A percentile compares a stretch with the other conserved stretches of the same genome.
Conservation (phyloP, 1,140 invertebrate genomes). For the Papilio polytes region DNA sequence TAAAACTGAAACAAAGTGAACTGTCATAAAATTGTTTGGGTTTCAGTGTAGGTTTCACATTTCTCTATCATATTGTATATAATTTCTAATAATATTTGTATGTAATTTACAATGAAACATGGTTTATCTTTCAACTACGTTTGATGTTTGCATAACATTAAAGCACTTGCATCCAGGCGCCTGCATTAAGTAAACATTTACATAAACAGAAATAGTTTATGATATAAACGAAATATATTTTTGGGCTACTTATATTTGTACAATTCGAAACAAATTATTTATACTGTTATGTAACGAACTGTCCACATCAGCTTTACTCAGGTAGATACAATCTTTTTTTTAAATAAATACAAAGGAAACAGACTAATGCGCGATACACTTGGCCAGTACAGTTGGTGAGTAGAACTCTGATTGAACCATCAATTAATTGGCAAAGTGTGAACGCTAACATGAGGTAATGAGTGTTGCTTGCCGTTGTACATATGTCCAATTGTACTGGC, state of each 20-base stretch:
- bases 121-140: background rate
- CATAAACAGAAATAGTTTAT: background rate
- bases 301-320: background rate
- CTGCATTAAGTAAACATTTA: conserved; percentile 5
- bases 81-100: background rate
- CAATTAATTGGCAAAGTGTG: no score
- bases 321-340: no score
- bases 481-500: no score
- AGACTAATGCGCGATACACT: no score
- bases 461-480: no score
- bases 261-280: background rate
- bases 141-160: conserved; percentile 9
- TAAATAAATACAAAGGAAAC: no score
- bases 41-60: background rate
- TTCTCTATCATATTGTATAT: background rate
- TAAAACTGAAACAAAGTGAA: no score
- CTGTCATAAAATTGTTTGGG: no score
- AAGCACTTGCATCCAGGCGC: conserved; percentile 2
- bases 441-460: no score
- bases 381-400: no score
- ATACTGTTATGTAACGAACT: background rate
- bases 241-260: background rate
- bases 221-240: background rate
- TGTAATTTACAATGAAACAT: background rate
- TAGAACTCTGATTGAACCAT: no score